phyloP scores from a whole-genome alignment of 2,113 vertebrate species.

The Hucho hucho region DNA sequence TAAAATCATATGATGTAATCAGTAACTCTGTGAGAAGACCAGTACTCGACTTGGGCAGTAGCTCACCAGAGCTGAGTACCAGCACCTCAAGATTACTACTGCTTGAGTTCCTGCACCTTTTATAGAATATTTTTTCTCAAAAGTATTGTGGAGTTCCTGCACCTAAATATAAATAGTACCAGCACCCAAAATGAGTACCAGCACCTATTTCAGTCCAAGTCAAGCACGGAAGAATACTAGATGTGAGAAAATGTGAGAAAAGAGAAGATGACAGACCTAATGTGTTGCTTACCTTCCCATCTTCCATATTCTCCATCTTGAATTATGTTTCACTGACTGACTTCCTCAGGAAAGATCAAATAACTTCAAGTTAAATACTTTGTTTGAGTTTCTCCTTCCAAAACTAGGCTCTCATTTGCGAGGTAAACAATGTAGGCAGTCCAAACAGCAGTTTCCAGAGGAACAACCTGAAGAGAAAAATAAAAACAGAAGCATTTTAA shows the following conservation, averaged over 20 bases:
- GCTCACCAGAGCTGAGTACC: too few relatives aligned
- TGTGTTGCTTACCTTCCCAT: constrained; percentile 60
- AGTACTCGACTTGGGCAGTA: too few relatives aligned
- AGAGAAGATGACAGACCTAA: neutral
- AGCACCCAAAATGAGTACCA: too few relatives aligned
- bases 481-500: neutral
- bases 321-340: neutral
- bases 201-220: too few relatives aligned
- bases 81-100: too few relatives aligned
- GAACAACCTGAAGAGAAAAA: constrained; percentile 34
- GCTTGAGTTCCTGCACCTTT: too few relatives aligned
- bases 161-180: too few relatives aligned
- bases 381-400: neutral
- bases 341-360: neutral
- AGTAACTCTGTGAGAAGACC: neutral
- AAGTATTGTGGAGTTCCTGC: too few relatives aligned
- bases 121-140: too few relatives aligned
- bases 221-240: too few relatives aligned
- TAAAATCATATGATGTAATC: neutral
- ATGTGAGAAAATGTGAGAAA: too few relatives aligned
- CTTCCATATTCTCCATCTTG: constrained; percentile 68
- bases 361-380: neutral
- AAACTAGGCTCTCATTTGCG: neutral
- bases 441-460: neutral
- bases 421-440: neutral